These are phyloP conservation scores for Petrocephalus zakoni DNA, from an alignment of 2,113 vertebrate genomes.

Conservation along the genomic window DNA sequence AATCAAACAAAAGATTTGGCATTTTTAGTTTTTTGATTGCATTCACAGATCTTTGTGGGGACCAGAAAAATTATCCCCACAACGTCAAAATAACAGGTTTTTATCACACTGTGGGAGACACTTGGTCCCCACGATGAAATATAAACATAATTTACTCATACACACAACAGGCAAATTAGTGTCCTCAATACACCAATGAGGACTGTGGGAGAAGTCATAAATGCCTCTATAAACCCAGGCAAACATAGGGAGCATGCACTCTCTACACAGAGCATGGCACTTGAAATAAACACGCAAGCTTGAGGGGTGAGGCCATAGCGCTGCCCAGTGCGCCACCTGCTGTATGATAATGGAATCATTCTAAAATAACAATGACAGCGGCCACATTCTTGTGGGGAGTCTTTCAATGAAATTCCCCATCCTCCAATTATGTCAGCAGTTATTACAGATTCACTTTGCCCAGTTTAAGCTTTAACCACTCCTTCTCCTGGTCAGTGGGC, in stretches of 20 bases:
- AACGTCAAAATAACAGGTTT: too few species aligned
- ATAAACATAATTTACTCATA: not conserved
- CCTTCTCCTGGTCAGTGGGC: not conserved
- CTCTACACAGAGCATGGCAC: not conserved
- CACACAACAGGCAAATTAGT: not conserved
- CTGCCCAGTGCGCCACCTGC: not conserved
- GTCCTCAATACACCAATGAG: not conserved
- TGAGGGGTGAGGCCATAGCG: not conserved
- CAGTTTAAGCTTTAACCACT: not conserved
- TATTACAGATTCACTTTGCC: not conserved
- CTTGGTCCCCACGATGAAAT: not conserved
- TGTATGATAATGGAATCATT: not conserved
- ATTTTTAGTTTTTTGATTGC: too few species aligned
- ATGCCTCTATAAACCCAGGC: not conserved
- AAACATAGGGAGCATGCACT: not conserved
- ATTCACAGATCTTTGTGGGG: too few species aligned
- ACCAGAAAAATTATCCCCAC: too few species aligned
- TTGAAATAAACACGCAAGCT: not conserved
- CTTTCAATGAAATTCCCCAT: not conserved
- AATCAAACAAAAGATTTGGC: too few species aligned
- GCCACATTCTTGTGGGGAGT: not conserved
- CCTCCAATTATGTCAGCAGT: not conserved
- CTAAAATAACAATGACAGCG: not conserved
- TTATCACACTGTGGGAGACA: not conserved
- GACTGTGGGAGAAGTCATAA: not conserved